phyloP scores from a whole-genome alignment of 2,797 vertebrate genomes.

The Discoglossus pictus region DNA sequence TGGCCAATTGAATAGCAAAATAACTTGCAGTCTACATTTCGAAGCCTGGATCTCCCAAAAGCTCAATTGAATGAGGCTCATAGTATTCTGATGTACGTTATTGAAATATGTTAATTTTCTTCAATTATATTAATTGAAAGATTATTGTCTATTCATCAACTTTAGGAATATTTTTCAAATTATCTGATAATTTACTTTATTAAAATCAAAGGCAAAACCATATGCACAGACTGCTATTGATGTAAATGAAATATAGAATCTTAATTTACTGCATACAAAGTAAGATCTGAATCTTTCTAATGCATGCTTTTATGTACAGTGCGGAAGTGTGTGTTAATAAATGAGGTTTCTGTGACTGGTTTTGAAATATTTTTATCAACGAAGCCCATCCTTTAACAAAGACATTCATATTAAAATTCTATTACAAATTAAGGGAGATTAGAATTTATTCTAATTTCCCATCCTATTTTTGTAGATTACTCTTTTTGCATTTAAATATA shows the following conservation, averaged over 20 bases:
- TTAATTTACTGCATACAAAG: slow-evolving; percentile 30
- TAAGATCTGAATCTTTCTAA: slow-evolving; percentile 42
- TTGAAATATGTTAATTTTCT: too few relatives aligned
- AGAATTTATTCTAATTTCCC: background rate
- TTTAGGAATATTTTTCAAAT: slow-evolving; percentile 25
- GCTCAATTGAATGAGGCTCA: too few relatives aligned
- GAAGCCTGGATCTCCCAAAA: too few relatives aligned
- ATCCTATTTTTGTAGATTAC: background rate
- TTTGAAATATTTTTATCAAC: slow-evolving; percentile 24
- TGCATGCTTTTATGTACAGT: slow-evolving; percentile 24
- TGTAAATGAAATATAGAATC: slow-evolving; percentile 43
- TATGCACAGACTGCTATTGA: slow-evolving; percentile 30
- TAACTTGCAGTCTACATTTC: too few relatives aligned
- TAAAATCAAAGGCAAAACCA: slow-evolving; percentile 30
- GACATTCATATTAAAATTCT: background rate
- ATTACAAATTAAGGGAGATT: background rate
- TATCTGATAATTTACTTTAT: slow-evolving; percentile 30
- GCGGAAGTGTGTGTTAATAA: slow-evolving; percentile 21
- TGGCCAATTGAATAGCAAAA: too few relatives aligned
- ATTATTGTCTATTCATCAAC: slow-evolving; percentile 15
- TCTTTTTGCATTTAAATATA: too few relatives aligned
- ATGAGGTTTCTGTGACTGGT: slow-evolving; percentile 15
- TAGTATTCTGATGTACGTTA: too few relatives aligned
- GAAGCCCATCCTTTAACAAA: background rate
- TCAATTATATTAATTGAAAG: slow-evolving; percentile 37